A percentile compares a stretch with the other conserved stretches of the same genome.
Evolutionary conservation across 2,113 vertebrate genomes (phyloP).

Genomic region (Xyrauchen texanus): DNA sequence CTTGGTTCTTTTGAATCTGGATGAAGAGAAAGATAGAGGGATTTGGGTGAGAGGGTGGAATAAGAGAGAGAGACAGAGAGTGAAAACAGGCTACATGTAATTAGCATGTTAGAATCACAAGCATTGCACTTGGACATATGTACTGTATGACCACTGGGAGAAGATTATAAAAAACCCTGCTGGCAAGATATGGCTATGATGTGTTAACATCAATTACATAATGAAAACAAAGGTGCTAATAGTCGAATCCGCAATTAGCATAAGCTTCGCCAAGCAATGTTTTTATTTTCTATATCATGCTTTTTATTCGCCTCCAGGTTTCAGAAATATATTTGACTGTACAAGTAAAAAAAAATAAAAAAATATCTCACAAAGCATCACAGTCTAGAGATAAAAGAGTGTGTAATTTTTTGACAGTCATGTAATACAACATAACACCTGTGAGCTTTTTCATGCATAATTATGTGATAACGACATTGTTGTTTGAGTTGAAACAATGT

Average conservation of each 20-base stretch:
- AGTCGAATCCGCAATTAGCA: conserved; percentile 92
- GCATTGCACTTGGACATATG: conserved; percentile 98
- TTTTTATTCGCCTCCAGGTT: conserved; percentile 91
- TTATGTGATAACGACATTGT: background rate
- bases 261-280: conserved; percentile 83
- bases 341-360: conserved; percentile 71
- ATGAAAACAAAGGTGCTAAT: conserved; percentile 99
- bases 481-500: background rate
- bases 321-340: conserved; percentile 75
- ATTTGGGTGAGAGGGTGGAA: conserved; percentile 25
- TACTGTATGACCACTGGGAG: conserved; percentile 91
- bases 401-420: background rate
- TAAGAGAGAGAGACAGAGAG: conserved; percentile 50
- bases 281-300: conserved; percentile 85
- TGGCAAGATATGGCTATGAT: conserved; percentile 96
- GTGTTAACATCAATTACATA: conserved; percentile 99
- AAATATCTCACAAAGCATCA: conserved; percentile 23
- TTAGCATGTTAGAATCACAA: conserved; percentile 99
- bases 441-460: background rate
- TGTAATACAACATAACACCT: no score
- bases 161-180: conserved; percentile 97
- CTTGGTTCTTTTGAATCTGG: conserved; percentile 99
- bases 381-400: background rate
- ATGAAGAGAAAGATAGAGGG: conserved; percentile 73
- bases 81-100: conserved; percentile 88